Evolutionary conservation across 2,113 vertebrate genomes (phyloP).

Genomic region (Callionymus lyra): DNA sequence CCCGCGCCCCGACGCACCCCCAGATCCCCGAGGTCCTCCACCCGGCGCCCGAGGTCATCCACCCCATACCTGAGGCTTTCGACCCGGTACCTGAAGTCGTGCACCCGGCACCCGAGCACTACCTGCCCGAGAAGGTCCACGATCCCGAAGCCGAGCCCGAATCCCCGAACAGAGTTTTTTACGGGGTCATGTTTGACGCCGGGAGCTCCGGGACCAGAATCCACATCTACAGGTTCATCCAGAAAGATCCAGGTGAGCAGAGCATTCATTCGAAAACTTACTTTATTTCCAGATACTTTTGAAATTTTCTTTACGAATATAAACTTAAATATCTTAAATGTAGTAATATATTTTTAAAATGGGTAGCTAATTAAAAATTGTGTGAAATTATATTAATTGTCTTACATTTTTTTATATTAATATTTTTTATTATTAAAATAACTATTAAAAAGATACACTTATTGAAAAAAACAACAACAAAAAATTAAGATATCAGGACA

Average conservation of each 20-base stretch:
- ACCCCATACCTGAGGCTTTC: constrained; percentile 50
- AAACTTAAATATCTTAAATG: no score
- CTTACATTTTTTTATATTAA: no score
- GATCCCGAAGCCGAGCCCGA: constrained; percentile 21
- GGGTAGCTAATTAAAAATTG: no score
- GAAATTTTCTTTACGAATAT: no score
- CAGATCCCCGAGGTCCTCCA: constrained; percentile 46
- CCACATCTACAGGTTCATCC: constrained; percentile 94
- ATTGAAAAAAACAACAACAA: no score
- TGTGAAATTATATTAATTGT: no score
- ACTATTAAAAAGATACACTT: no score
- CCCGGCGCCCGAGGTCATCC: constrained; percentile 47
- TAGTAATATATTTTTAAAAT: no score
- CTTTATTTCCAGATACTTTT: no score
- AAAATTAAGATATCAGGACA: no score
- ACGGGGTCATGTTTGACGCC: constrained; percentile 96
- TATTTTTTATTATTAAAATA: no score
- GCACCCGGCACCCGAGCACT: constrained; percentile 46
- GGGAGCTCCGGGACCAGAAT: constrained; percentile 95
- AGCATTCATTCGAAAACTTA: no score
- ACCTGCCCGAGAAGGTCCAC: constrained; percentile 12
- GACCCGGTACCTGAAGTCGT: constrained; percentile 50
- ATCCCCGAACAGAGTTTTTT: constrained; percentile 68
- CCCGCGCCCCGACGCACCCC: constrained; percentile 39
- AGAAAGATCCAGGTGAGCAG: constrained; percentile 81